Percentiles rank a stretch among this genome's conserved stretches.
Evolutionary conservation across 2,888 invertebrate species (phyloP).

Genomic region (Exocentrus adspersus): DNA sequence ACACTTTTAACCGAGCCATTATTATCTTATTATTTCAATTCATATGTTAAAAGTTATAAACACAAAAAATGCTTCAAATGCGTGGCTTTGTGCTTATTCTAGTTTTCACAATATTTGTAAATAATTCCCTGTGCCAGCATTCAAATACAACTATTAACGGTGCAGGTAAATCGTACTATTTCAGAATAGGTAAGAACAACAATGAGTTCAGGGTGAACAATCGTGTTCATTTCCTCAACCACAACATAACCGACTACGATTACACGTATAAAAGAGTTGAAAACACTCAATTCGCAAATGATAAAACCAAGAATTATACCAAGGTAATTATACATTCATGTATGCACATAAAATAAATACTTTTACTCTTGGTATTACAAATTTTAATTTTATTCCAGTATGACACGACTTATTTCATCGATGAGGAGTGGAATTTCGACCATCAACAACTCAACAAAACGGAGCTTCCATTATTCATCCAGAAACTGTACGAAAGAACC

Average conservation of each 20-base stretch:
- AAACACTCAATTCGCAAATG: not conserved
- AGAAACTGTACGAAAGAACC: slow-evolving; percentile 46
- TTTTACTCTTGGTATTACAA: no score
- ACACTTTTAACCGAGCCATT: not conserved
- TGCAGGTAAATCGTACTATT: slow-evolving; percentile 49
- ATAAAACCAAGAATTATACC: not conserved
- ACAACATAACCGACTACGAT: slow-evolving; percentile 46
- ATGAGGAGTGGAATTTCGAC: slow-evolving; percentile 54
- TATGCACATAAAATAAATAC: no score
- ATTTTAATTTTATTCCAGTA: slow-evolving; percentile 9
- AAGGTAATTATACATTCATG: no score
- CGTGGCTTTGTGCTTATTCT: no score
- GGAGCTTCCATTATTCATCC: slow-evolving; percentile 47
- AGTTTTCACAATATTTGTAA: no score
- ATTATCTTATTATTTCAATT: not conserved
- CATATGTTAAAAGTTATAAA: no score
- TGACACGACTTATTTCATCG: slow-evolving; percentile 37
- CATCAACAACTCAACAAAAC: slow-evolving; percentile 40
- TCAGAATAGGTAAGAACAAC: slow-evolving; percentile 51
- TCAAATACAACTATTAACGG: not conserved
- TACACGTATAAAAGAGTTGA: slow-evolving; percentile 30
- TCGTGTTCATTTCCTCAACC: slow-evolving; percentile 47
- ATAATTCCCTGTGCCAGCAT: not conserved
- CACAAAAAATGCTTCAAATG: no score
- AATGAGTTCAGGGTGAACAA: slow-evolving; percentile 52